phyloP scores from a whole-genome alignment of 2,888 invertebrate genomes.

The Aleiodes leptofemur region DNA sequence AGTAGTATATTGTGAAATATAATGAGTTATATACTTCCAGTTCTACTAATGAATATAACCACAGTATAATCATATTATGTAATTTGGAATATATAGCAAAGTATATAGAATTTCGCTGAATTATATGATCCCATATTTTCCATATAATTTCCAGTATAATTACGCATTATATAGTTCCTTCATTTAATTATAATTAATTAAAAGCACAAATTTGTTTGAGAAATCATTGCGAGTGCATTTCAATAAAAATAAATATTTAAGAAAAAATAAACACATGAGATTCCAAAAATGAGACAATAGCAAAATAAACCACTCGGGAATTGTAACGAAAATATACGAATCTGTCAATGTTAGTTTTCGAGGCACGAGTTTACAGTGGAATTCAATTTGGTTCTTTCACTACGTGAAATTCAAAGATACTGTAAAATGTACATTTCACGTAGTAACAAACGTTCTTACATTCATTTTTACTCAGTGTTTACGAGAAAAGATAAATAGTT shows the following conservation, averaged over 20 bases:
- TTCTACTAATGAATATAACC: too few relatives aligned
- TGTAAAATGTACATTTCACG: neutral
- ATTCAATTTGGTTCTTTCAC: slow-evolving; percentile 42
- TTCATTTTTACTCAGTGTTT: neutral
- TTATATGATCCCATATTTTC: too few relatives aligned
- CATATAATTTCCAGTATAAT: too few relatives aligned
- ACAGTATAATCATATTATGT: too few relatives aligned
- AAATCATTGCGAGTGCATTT: neutral
- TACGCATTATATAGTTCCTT: too few relatives aligned
- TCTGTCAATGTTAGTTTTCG: slow-evolving; percentile 44
- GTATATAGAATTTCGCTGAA: too few relatives aligned
- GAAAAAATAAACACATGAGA: neutral
- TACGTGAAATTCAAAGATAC: too few relatives aligned
- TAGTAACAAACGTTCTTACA: neutral
- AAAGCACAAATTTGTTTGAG: neutral
- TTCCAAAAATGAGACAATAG: neutral
- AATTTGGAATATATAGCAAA: too few relatives aligned
- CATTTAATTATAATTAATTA: too few relatives aligned
- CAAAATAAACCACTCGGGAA: neutral
- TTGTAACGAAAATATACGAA: slow-evolving; percentile 34
- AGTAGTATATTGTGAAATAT: too few relatives aligned
- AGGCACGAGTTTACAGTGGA: slow-evolving; percentile 26
- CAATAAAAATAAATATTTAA: too few relatives aligned
- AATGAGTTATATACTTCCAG: too few relatives aligned
- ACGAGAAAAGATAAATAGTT: slow-evolving; percentile 9